Evolutionary conservation across 92 coral and sea anemone species (phyloP).

Genomic region (Isaurus tuberculatus): DNA sequence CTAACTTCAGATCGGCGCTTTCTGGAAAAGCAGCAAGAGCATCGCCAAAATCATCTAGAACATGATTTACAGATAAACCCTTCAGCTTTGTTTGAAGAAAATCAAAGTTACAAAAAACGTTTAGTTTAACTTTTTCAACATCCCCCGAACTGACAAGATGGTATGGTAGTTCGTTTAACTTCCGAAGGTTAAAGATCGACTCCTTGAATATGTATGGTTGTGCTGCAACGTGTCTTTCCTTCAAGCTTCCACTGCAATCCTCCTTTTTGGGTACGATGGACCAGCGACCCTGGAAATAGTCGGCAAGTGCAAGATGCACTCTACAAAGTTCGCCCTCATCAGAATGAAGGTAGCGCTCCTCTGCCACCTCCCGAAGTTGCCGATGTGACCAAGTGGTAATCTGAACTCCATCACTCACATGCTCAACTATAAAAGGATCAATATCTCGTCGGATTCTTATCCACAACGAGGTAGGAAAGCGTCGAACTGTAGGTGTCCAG

Average conservation of each 20-base stretch:
- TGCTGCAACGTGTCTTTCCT: conserved; percentile 78
- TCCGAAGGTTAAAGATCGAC: conserved; percentile 71
- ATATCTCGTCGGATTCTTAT: conserved; percentile 81
- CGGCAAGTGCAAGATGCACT: conserved; percentile 75
- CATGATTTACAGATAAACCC: conserved; percentile 82
- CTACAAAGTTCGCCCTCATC: conserved; percentile 61
- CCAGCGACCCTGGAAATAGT: conserved; percentile 86
- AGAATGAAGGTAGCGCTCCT: conserved; percentile 78
- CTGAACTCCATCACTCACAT: conserved; percentile 78
- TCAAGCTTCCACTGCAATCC: conserved; percentile 73
- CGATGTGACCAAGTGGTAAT: conserved; percentile 90
- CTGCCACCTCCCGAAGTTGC: conserved; percentile 83
- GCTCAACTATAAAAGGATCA: conserved; percentile 74
- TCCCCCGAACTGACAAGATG: conserved; percentile 75
- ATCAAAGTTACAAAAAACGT: conserved; percentile 86
- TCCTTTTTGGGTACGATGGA: conserved; percentile 76
- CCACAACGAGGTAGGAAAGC: conserved; percentile 75
- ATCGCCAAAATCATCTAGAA: conserved; percentile 88
- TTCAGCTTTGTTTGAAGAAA: conserved; percentile 81
- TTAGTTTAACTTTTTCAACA: conserved; percentile 79
- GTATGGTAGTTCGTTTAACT: conserved; percentile 80
- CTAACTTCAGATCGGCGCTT: conserved; percentile 84
- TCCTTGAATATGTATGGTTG: conserved; percentile 76
- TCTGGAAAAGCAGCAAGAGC: conserved; percentile 76
- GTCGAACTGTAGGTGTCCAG: conserved; percentile 82